Evolutionary conservation across 2,797 vertebrate species (phyloP).

Genomic region (Dipus sagitta): DNA sequence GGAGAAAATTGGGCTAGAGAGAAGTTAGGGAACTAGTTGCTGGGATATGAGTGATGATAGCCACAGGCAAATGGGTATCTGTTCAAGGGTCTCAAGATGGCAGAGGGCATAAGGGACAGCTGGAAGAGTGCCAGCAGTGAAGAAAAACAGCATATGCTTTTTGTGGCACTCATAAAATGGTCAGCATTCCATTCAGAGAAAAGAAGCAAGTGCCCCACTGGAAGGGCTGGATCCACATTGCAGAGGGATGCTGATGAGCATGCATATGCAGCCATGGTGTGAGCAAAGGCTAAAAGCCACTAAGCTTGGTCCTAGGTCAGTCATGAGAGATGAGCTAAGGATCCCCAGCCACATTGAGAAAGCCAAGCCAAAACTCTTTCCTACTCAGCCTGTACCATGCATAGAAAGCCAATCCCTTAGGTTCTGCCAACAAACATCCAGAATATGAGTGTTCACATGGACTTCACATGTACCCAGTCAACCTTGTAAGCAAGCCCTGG

Average conservation of each 20-base stretch:
- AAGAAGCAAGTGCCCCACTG: too few species aligned
- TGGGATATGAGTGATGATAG: not conserved
- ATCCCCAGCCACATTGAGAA: not conserved
- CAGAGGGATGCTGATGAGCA: rapidly evolving
- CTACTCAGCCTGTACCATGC: too few species aligned
- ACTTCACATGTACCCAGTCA: too few species aligned
- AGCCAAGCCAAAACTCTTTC: not conserved
- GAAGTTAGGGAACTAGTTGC: not conserved
- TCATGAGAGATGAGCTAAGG: not conserved
- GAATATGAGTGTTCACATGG: rapidly evolving
- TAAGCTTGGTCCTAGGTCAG: too few species aligned
- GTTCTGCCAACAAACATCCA: not conserved
- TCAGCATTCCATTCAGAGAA: not conserved
- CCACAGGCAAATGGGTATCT: too few species aligned
- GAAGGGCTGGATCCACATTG: not conserved
- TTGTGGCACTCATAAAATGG: not conserved
- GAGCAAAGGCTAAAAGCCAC: not conserved
- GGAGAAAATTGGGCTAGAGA: not conserved
- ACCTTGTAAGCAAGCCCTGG: not conserved
- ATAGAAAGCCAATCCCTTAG: not conserved
- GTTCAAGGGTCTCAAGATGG: not conserved
- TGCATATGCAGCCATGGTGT: not conserved
- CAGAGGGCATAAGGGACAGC: not conserved
- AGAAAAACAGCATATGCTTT: not conserved
- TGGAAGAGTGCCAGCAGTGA: not conserved